phyloP scores from a whole-genome alignment of 2,888 invertebrate genomes.

The Phasia obesa region DNA sequence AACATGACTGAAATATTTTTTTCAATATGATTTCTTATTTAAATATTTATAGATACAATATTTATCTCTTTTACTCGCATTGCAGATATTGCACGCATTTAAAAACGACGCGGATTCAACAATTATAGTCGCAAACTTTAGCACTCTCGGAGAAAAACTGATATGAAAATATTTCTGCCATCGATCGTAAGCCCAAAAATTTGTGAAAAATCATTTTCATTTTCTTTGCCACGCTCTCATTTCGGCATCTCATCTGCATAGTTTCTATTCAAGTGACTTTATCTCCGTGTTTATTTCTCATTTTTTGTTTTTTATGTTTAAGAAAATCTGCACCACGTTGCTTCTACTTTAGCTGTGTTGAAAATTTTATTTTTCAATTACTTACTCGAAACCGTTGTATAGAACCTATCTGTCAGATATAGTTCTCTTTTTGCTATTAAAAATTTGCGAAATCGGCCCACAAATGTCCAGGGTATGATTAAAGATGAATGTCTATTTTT shows the following conservation, averaged over 20 bases:
- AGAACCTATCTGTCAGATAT: too few species aligned
- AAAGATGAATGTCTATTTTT: too few species aligned
- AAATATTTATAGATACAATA: conserved; percentile 71
- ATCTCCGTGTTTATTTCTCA: conserved; percentile 3
- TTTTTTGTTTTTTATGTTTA: neutral
- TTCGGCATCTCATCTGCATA: neutral
- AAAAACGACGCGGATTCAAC: conserved; percentile 57
- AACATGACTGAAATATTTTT: conserved; percentile 50
- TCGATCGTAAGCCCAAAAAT: conserved; percentile 71
- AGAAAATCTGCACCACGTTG: neutral
- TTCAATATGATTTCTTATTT: conserved; percentile 62
- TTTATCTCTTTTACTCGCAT: conserved; percentile 78
- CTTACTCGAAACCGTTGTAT: too few species aligned
- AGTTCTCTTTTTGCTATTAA: too few species aligned
- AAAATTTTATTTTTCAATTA: neutral
- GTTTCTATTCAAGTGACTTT: conserved; percentile 2
- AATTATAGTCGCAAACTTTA: conserved; percentile 67
- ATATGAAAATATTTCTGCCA: conserved; percentile 74
- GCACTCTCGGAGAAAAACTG: conserved; percentile 76
- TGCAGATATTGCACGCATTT: conserved; percentile 68
- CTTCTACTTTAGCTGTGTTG: neutral
- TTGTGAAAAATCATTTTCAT: conserved; percentile 25
- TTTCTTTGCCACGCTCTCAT: conserved; percentile 45
- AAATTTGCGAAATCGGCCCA: too few species aligned
- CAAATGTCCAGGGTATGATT: too few species aligned